Evolutionary conservation across 2,797 vertebrate species (phyloP).

Genomic region (Myotis pilosus): DNA sequence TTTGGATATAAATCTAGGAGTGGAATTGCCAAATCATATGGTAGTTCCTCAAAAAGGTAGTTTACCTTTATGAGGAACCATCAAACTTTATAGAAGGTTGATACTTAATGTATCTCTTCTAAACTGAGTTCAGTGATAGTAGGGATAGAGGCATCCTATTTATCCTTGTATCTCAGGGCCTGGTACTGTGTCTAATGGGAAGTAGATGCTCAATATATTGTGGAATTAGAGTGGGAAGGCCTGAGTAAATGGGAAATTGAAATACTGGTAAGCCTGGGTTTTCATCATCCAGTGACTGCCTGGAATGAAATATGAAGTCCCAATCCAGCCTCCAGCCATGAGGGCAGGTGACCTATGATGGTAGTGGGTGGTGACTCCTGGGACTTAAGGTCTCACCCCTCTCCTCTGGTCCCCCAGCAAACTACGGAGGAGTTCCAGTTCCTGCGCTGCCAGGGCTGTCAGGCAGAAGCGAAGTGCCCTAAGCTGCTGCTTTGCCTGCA

Average conservation of each 20-base stretch:
- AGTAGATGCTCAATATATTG: neutral
- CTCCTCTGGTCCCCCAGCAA: conserved; percentile 47
- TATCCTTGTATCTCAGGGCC: neutral
- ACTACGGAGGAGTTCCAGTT: conserved; percentile 77
- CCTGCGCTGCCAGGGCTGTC: conserved; percentile 76
- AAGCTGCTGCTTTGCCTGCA: conserved; percentile 83
- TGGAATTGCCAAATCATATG: neutral
- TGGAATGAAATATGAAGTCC: neutral
- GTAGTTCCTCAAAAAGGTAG: neutral
- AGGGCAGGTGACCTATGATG: neutral
- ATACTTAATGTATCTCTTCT: neutral
- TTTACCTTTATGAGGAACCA: neutral
- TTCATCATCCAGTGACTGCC: neutral
- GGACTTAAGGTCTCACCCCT: neutral
- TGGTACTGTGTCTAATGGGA: neutral
- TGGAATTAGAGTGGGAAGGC: neutral
- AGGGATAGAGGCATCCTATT: neutral
- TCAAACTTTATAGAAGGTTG: neutral
- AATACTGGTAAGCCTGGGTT: neutral
- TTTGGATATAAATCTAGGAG: neutral
- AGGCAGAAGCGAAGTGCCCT: conserved; percentile 67
- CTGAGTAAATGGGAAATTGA: neutral
- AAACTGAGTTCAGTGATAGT: neutral
- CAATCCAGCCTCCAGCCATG: neutral
- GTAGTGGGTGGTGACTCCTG: neutral